Base-by-base conservation (phyloP, 2,113 vertebrate genomes). In the Saguinus midas region DNA sequence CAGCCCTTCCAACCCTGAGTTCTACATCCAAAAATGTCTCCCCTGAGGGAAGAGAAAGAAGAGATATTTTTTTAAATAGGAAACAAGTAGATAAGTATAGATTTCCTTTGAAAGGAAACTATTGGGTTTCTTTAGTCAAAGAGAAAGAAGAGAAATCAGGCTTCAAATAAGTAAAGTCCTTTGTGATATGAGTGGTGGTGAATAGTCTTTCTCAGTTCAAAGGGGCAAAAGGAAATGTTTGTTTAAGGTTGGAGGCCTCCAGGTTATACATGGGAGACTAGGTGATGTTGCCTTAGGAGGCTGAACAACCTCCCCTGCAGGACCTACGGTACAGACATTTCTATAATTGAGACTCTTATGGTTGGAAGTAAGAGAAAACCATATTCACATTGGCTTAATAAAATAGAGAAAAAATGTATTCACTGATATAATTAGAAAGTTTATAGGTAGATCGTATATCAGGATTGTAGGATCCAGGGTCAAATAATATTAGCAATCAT, bases 51-150 rank as follows among this genome's bases (percentile, higher is more conserved):
- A 88, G 25, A 89, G 32, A 68, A 88, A 57, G 2, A 20, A 18
- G 37, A 87, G 21, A 40, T 83, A 40, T 66, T 68, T 25, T 58
- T 64, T 73, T 1, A 11, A 93, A 58, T 0, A 93, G 66, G 72
- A 93, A 88, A 75, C 45, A 78, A 92, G 68, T 72, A 87, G 73
- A 45, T 95, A 90, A 95, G 84, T 79, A 93, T 92, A 87, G 94
- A 96, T 96, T 97, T 93, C 80, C 80, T 76, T 21, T 80, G 45
- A 75, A 93, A 95, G 68, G 3, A 84, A 92, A 87, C 6, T 43
- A 80, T 93, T 70, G 32, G 9, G 14, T 91, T 94, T 91, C 81
- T 92, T 68, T 95, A 25, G 23, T 90, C 90, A 87, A 87, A 95
- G 70, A 92, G 66, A 82, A 91, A 88, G 25, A 64, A 68, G 23